A percentile compares a stretch with the other conserved stretches of the same genome.
Conservation (phyloP, 2,797 vertebrate species). For the Columba guinea region DNA sequence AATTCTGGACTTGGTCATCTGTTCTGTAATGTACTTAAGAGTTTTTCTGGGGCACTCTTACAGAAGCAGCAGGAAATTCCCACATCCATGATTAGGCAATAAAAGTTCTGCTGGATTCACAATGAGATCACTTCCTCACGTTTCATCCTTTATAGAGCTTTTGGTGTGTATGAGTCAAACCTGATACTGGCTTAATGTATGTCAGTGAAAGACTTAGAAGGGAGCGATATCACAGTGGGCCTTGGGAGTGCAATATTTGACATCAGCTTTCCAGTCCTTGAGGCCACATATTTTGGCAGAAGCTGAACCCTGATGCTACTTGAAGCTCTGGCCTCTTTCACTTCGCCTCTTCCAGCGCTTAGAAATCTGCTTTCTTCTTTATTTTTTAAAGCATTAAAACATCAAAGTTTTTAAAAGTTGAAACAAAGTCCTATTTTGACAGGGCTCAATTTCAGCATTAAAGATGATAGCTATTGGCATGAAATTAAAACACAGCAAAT, state of each 20-base stretch:
- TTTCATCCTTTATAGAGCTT: not conserved
- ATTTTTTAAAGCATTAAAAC: not conserved
- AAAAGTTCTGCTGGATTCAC: not conserved
- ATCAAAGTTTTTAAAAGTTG: not conserved
- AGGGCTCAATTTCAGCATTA: not conserved
- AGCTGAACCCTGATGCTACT: not conserved
- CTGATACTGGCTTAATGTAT: not conserved
- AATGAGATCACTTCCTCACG: conserved; percentile 14
- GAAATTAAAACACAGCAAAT: not conserved
- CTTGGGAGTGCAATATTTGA: not conserved
- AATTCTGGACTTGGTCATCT: not conserved
- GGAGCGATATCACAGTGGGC: not conserved
- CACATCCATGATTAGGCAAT: not conserved
- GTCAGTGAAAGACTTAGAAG: not conserved
- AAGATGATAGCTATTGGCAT: not conserved
- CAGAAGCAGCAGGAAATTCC: not conserved
- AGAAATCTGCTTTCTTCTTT: not conserved
- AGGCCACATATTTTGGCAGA: not conserved
- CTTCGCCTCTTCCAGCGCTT: not conserved
- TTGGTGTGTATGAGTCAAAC: not conserved
- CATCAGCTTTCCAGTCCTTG: not conserved
- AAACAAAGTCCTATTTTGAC: not conserved
- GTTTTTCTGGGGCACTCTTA: no score
- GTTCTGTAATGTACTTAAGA: not conserved
- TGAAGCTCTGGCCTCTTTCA: not conserved